Percentiles rank a stretch among this genome's conserved stretches.
Evolutionary conservation across 1,140 invertebrate genomes (phyloP).

Genomic region (Drosophila subpulchrella): DNA sequence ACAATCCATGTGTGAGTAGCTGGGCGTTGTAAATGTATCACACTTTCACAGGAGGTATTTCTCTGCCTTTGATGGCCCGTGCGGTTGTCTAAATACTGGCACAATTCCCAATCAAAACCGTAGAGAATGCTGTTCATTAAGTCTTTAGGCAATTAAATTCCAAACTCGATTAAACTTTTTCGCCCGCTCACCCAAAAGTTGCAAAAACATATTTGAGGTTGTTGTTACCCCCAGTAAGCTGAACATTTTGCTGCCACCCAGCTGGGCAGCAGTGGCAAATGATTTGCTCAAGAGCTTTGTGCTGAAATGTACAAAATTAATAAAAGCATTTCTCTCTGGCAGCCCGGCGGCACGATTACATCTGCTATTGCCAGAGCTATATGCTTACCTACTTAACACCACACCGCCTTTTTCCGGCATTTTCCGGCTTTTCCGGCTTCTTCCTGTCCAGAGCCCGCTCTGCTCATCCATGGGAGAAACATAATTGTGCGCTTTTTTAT

Average conservation of each 20-base stretch:
- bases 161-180: constrained; percentile 44
- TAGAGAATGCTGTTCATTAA: constrained; percentile 39
- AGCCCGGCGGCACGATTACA: constrained; percentile 61
- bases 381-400: constrained; percentile 59
- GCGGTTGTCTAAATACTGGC: constrained; percentile 6
- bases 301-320: constrained; percentile 71
- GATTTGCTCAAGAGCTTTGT: constrained; percentile 47
- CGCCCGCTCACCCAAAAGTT: background rate
- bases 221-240: constrained; percentile 6
- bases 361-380: constrained; percentile 48
- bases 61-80: background rate
- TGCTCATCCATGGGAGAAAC: constrained; percentile 40
- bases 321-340: constrained; percentile 61
- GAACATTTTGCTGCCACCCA: constrained; percentile 38
- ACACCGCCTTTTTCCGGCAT: constrained; percentile 16
- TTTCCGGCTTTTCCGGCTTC: background rate
- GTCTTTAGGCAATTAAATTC: constrained; percentile 48
- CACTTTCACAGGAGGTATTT: constrained; percentile 18
- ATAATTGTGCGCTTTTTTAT: constrained; percentile 78
- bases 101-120: constrained; percentile 1
- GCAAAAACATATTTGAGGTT: constrained; percentile 40
- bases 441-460: constrained; percentile 21
- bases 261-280: constrained; percentile 10
- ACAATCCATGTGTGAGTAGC: constrained; percentile 6
- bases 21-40: background rate